These are phyloP conservation scores for Mormoops blainvillei DNA, from an alignment of 2,113 vertebrate species.

Conservation along the genomic window DNA sequence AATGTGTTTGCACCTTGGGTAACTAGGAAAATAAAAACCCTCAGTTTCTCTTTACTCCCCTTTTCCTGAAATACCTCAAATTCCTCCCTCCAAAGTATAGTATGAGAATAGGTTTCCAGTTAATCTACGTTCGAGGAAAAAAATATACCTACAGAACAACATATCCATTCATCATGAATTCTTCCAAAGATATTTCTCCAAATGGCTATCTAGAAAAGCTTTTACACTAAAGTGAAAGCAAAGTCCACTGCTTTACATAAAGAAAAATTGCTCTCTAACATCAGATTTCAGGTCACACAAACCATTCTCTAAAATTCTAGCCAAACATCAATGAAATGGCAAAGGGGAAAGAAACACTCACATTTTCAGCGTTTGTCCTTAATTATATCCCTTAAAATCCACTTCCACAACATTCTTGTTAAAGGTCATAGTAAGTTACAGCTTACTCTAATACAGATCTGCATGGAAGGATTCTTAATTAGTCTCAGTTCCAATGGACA, in stretches of 20 bases:
- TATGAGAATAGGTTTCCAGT: not conserved
- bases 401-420: slow-evolving; percentile 22
- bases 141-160: not conserved
- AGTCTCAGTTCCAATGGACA: not conserved
- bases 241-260: not conserved
- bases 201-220: not conserved
- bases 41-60: not conserved
- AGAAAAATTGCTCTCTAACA: not conserved
- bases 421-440: not conserved
- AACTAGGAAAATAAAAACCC: not conserved
- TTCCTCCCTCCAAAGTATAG: not conserved
- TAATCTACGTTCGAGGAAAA: not conserved
- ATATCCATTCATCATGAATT: not conserved
- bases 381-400: slow-evolving; percentile 1
- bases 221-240: not conserved
- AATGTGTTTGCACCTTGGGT: not conserved
- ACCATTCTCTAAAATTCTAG: slow-evolving; percentile 5
- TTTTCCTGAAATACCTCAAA: not conserved
- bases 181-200: not conserved
- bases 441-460: not conserved
- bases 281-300: not conserved
- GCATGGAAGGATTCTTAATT: not conserved
- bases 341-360: not conserved
- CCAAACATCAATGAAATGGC: not conserved
- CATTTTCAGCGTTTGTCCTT: not conserved